Conservation (phyloP, 1,140 invertebrate genomes). For the Aphelinus certus region DNA sequence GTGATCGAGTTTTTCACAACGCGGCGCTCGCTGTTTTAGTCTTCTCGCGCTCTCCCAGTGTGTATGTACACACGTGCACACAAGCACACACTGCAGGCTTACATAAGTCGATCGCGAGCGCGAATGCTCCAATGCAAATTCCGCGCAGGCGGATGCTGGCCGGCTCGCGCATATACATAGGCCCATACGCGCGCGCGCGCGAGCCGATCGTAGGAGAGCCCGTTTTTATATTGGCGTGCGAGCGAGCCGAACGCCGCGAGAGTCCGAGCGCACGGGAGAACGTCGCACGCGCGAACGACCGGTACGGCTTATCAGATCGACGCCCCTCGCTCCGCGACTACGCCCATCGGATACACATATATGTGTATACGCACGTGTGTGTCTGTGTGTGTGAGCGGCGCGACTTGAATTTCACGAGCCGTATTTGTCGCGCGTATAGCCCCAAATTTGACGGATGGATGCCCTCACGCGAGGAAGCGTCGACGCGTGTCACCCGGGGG, state of each 20-base stretch:
- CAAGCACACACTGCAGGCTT: background rate
- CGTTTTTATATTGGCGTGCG: background rate
- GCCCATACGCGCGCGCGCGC: background rate
- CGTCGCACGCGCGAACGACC: background rate
- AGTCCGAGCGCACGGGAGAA: no score
- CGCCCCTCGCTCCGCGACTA: background rate
- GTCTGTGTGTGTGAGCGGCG: no score
- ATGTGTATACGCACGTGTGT: no score
- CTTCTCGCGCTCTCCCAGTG: background rate
- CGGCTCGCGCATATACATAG: background rate
- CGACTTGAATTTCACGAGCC: constrained; percentile 12
- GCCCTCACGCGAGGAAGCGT: no score
- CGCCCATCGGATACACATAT: no score
- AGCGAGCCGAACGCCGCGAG: background rate
- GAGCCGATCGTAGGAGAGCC: background rate
- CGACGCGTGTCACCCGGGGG: no score
- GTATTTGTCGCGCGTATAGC: constrained; percentile 3
- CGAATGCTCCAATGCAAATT: constrained; percentile 22
- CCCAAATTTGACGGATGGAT: no score
- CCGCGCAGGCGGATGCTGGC: background rate
- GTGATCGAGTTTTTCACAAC: background rate
- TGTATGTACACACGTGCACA: no score
- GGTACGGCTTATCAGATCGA: constrained; percentile 18
- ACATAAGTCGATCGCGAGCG: background rate
- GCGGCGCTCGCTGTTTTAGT: background rate